Percentiles rank a stretch among this genome's conserved stretches.
These are phyloP conservation scores for Pelobates cultripes DNA, from an alignment of 2,797 vertebrate genomes.

Conservation along the genomic window DNA sequence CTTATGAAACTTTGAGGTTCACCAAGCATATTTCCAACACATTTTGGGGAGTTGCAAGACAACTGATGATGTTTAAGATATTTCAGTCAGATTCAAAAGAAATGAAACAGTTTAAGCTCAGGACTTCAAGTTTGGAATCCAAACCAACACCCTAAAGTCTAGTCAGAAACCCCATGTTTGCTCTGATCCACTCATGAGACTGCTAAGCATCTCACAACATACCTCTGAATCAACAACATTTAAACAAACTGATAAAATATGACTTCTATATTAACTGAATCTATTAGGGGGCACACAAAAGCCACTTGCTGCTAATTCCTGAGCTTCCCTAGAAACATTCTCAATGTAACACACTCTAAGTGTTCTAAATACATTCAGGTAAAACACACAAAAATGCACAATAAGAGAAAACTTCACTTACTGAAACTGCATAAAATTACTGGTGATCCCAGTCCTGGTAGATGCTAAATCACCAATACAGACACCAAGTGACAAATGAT, in stretches of 20 bases:
- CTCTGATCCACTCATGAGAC: too few species aligned
- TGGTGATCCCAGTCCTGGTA: slow-evolving; percentile 18
- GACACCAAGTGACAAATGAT: slow-evolving; percentile 40
- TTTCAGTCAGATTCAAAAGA: too few species aligned
- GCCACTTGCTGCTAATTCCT: background rate
- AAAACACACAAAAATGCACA: slow-evolving; percentile 3
- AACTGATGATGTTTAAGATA: background rate
- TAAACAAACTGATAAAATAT: too few species aligned
- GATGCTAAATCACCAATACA: slow-evolving; percentile 23
- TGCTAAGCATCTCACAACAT: background rate
- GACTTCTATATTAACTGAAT: too few species aligned
- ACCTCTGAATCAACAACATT: background rate
- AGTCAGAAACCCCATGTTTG: too few species aligned
- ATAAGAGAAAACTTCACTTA: slow-evolving; percentile 29
- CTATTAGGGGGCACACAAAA: too few species aligned
- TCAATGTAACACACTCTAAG: background rate
- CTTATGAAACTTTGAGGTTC: too few species aligned
- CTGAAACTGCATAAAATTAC: slow-evolving; percentile 6
- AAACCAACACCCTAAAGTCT: too few species aligned
- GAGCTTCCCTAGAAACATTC: background rate
- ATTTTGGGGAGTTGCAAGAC: background rate
- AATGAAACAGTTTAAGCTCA: too few species aligned
- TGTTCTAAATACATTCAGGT: slow-evolving; percentile 16
- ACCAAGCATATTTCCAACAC: too few species aligned
- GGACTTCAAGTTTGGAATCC: too few species aligned